Percentiles rank a stretch among this genome's conserved stretches.
phyloP scores from a whole-genome alignment of 2,888 invertebrate genomes.

The Philopedon plagiatum region DNA sequence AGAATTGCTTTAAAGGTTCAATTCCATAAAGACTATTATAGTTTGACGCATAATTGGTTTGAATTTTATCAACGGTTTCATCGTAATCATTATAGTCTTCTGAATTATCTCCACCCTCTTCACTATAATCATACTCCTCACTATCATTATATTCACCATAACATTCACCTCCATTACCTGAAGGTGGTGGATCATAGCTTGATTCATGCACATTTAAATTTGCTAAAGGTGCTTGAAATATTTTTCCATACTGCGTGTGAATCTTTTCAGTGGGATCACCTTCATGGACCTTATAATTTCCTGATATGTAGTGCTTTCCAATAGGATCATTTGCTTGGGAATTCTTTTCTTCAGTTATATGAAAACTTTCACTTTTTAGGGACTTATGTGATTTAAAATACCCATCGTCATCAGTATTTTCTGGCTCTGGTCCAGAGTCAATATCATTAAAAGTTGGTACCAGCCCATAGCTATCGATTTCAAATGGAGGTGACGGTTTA shows the following conservation, averaged over 20 bases:
- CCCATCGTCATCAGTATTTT: slow-evolving; percentile 41
- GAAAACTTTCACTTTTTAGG: slow-evolving; percentile 49
- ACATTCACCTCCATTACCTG: slow-evolving; percentile 6
- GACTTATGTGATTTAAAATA: slow-evolving; percentile 50
- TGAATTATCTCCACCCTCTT: slow-evolving; percentile 2
- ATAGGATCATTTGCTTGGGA: slow-evolving; percentile 31
- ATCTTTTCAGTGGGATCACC: slow-evolving; percentile 14
- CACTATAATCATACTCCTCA: slow-evolving; percentile 22
- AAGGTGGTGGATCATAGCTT: slow-evolving; percentile 8
- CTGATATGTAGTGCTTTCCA: slow-evolving; percentile 35
- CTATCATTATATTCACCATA: slow-evolving; percentile 22
- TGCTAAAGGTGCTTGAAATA: slow-evolving; percentile 41
- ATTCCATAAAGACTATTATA: slow-evolving; percentile 15
- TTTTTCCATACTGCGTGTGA: slow-evolving; percentile 14
- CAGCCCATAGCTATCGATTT: slow-evolving; percentile 11
- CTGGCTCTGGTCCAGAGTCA: slow-evolving; percentile 27
- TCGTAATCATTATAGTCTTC: slow-evolving; percentile 32
- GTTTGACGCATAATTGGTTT: not conserved
- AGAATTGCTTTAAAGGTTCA: slow-evolving; percentile 32
- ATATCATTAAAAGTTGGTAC: slow-evolving; percentile 25
- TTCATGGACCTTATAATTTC: slow-evolving; percentile 42
- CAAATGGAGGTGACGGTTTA: slow-evolving; percentile 18
- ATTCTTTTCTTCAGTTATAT: slow-evolving; percentile 38
- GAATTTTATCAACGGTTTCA: not conserved
- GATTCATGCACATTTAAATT: slow-evolving; percentile 38